These are phyloP conservation scores for Equus przewalskii DNA, from an alignment of 2,113 vertebrate species.

Conservation along the genomic window DNA sequence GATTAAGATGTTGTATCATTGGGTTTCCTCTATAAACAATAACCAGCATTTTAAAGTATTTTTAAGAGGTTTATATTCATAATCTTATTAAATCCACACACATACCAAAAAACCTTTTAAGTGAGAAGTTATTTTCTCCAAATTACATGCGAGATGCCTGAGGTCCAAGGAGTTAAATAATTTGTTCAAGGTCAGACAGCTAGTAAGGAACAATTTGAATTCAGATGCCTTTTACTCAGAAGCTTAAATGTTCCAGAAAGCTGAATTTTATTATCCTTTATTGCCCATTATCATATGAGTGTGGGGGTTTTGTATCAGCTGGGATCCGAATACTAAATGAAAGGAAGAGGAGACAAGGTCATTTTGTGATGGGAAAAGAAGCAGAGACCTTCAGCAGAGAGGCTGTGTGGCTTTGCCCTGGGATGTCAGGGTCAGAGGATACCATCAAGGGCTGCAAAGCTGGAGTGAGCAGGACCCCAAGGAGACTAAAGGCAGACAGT, in stretches of 20 bases:
- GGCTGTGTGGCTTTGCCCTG: neutral
- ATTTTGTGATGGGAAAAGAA: neutral
- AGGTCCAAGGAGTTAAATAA: conserved; percentile 15
- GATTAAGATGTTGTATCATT: neutral
- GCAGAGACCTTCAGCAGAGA: neutral
- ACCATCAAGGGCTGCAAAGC: neutral
- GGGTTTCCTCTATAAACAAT: conserved; percentile 36
- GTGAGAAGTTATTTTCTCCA: conserved; percentile 45
- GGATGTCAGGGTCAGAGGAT: neutral
- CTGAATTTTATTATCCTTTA: conserved; percentile 46
- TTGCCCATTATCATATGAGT: neutral
- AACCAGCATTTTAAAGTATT: conserved; percentile 22
- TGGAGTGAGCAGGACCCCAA: neutral
- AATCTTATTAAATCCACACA: conserved; percentile 13
- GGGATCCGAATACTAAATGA: neutral
- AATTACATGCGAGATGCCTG: conserved; percentile 4
- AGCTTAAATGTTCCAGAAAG: conserved; percentile 40
- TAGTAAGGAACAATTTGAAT: conserved; percentile 39
- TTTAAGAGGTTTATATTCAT: conserved; percentile 13
- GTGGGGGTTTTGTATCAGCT: neutral
- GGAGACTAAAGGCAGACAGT: neutral
- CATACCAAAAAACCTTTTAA: neutral
- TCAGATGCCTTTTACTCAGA: conserved; percentile 14
- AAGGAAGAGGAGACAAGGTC: neutral
- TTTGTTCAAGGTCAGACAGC: conserved; percentile 32